Evolutionary conservation across 2,888 invertebrate species (phyloP), one percentile per base, ranked within the genome.

Genomic region (Dolichomitus sp.): DNA sequence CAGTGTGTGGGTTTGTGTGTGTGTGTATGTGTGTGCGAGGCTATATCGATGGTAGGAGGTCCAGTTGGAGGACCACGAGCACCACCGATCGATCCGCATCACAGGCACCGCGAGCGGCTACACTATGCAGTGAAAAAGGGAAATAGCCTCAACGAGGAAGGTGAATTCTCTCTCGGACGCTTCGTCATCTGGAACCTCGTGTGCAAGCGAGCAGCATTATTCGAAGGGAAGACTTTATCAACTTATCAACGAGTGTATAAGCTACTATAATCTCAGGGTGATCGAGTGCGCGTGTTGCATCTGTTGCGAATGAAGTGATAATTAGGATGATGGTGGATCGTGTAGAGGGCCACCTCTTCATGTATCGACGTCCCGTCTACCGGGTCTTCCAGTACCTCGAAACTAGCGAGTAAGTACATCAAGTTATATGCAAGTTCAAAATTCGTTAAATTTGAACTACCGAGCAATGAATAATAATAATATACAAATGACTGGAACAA

Each of bases 301-400:
- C 54, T 40, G 69, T 68, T 85, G 78, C 90, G 91, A 91, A 91
- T 93, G 91, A 92, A 92, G 92, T 90, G 91, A 88, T 88, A 77
- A 80, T 91, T 92, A 94, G 92, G 91, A 95, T 94, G 94, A 95
- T 94, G 95, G 96, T 97, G 95, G 97, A 97, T 95, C 95, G 96
- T 92, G 97, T 96, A 92, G 97, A 97, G 94, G 96, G 96, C 91
- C 96, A 97, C 94, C 95, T 97, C 94, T 94, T 94, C 92, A 96
- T 97, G 95, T 97, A 96, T 95, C 96, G 96, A 93, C 96, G 96
- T 94, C 97, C 97, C 93, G 96, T 97, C 87, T 97, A 97, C 94
- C 95, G 97, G 95, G 96, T 96, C 93, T 97, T 97, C 95, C 97
- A 97, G 95, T 97, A 97, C 95, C 95, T 97, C 94, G 97, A 97